phyloP scores from a whole-genome alignment of 2,888 invertebrate species.

The Drosophila infuscata region DNA sequence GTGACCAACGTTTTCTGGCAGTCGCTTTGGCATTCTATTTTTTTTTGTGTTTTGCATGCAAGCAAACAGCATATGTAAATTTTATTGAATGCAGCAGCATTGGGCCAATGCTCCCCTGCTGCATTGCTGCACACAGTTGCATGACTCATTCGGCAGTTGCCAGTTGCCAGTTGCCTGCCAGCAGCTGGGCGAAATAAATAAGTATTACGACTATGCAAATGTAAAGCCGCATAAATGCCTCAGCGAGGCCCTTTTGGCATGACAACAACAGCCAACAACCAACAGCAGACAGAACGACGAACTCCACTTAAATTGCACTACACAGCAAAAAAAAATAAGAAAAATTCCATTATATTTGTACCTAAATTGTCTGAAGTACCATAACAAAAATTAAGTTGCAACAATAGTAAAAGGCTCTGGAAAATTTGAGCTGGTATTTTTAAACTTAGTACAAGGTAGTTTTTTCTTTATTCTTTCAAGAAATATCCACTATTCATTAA shows the following conservation, averaged over 20 bases:
- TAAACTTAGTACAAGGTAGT: not conserved
- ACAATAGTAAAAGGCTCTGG: not conserved
- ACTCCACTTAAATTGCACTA: constrained; percentile 56
- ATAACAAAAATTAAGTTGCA: not conserved
- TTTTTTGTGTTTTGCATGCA: constrained; percentile 3
- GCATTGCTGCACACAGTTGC: constrained; percentile 13
- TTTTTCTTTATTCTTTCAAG: not conserved
- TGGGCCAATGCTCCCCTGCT: constrained; percentile 37
- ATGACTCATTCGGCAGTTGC: constrained; percentile 27
- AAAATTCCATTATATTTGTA: not conserved
- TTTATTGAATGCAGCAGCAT: constrained; percentile 36
- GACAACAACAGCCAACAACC: constrained; percentile 45
- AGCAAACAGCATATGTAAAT: constrained; percentile 30
- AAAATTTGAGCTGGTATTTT: not conserved
- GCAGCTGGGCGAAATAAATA: constrained; percentile 50
- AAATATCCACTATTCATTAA: not conserved
- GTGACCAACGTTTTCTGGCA: constrained; percentile 6
- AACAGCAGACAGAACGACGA: constrained; percentile 45
- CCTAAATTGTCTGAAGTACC: not conserved
- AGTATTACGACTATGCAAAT: constrained; percentile 69
- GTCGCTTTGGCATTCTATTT: not conserved
- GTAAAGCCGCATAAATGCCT: constrained; percentile 76
- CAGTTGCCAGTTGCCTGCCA: constrained; percentile 2
- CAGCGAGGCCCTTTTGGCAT: constrained; percentile 50
- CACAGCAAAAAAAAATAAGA: constrained; percentile 2